A percentile compares a stretch with the other conserved stretches of the same genome.
Conservation (phyloP, 2,113 vertebrate genomes). For the Alectura lathami region DNA sequence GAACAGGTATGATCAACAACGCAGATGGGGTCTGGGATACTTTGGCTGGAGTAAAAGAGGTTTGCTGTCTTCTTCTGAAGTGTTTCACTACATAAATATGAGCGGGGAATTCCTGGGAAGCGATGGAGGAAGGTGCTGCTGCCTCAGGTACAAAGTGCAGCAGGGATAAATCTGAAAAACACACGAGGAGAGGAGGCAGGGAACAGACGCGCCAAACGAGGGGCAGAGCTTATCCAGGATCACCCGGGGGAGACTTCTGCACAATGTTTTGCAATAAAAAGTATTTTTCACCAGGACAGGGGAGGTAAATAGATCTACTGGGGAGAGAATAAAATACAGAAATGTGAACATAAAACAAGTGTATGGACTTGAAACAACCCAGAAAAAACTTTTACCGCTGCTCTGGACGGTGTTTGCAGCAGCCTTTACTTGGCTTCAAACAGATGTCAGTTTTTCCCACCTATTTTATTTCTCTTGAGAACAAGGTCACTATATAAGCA, state of each 20-base stretch:
- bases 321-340: not conserved
- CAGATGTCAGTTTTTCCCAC: not conserved
- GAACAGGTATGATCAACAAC: too few species aligned
- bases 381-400: not conserved
- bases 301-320: not conserved
- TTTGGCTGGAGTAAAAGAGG: too few species aligned
- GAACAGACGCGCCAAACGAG: not conserved
- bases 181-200: not conserved
- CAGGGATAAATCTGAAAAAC: not conserved
- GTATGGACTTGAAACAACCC: not conserved
- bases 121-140: rapidly evolving
- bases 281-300: not conserved
- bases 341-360: conserved; percentile 12
- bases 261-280: not conserved
- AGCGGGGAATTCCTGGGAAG: not conserved
- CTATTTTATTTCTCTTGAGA: not conserved
- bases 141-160: not conserved
- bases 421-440: not conserved
- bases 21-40: too few species aligned
- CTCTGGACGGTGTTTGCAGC: not conserved
- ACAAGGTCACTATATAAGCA: not conserved
- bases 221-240: not conserved
- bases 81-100: too few species aligned
- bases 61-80: too few species aligned
- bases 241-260: not conserved